Conservation (phyloP, 2,888 invertebrate species). For the Phrixothrix hirtus region DNA sequence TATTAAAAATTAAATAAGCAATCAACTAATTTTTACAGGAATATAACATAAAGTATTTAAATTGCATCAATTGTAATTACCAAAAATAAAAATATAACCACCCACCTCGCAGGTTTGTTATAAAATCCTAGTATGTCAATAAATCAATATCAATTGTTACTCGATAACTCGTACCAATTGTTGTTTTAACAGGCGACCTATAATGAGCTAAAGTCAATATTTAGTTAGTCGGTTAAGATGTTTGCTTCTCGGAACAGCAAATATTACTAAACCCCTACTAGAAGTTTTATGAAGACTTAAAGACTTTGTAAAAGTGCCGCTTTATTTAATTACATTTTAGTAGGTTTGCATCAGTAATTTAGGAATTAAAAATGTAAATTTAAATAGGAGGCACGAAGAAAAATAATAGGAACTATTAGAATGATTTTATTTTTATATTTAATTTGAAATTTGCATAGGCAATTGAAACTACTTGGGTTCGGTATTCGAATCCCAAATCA, state of each 20-base stretch:
- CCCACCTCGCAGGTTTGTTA: constrained; percentile 7
- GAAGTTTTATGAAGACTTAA: constrained; percentile 15
- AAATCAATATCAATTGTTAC: constrained; percentile 40
- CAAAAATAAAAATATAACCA: too few relatives aligned
- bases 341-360: too few relatives aligned
- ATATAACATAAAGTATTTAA: too few relatives aligned
- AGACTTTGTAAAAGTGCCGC: constrained; percentile 13
- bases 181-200: constrained; percentile 41
- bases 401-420: too few relatives aligned
- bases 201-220: constrained; percentile 42
- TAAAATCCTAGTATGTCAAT: constrained; percentile 34
- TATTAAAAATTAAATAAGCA: too few relatives aligned
- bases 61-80: too few relatives aligned
- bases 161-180: constrained; percentile 39
- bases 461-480: constrained; percentile 36
- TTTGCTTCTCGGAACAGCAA: constrained; percentile 31
- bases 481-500: constrained; percentile 36
- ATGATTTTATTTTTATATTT: too few relatives aligned
- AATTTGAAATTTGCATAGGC: too few relatives aligned
- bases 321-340: constrained; percentile 16
- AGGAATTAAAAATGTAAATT: too few relatives aligned
- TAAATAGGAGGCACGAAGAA: too few relatives aligned
- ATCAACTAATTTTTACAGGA: too few relatives aligned
- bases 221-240: constrained; percentile 41
- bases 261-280: constrained; percentile 26